Evolutionary conservation across 2,797 vertebrate genomes (phyloP).

Genomic region (Platalea minor): DNA sequence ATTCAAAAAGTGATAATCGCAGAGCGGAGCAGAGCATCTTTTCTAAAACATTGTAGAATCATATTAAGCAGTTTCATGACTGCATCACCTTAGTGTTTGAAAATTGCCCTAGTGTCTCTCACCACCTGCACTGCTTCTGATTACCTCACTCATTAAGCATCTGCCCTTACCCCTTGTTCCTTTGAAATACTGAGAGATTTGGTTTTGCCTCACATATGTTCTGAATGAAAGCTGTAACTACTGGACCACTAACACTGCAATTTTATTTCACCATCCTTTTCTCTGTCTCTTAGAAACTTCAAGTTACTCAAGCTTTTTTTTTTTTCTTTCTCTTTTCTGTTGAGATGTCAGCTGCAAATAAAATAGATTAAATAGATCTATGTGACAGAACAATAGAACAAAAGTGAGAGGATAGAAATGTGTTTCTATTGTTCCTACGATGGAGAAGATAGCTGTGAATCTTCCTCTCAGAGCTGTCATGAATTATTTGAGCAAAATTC

Average conservation of each 20-base stretch:
- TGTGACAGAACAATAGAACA: neutral
- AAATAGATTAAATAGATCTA: neutral
- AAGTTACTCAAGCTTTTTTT: neutral
- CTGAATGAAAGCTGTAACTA: neutral
- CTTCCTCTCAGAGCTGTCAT: neutral
- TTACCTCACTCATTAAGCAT: neutral
- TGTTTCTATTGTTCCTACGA: neutral
- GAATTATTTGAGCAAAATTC: neutral
- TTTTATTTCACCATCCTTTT: neutral
- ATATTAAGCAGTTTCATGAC: neutral
- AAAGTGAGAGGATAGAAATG: neutral
- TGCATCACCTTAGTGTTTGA: neutral
- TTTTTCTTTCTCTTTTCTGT: neutral
- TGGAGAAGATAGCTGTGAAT: neutral
- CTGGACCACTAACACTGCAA: fast-evolving
- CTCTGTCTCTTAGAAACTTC: neutral
- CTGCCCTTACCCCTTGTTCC: neutral
- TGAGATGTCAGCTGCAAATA: neutral
- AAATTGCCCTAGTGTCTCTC: neutral
- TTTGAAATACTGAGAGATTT: neutral
- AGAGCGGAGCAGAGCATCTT: neutral
- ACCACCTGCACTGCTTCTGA: neutral
- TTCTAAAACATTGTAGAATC: neutral
- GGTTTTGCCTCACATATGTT: neutral
- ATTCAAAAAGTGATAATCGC: neutral